Evolutionary conservation across 37 sponge, comb jelly and placozoan species (phyloP).

Genomic region (Chondrosia reniformis): DNA sequence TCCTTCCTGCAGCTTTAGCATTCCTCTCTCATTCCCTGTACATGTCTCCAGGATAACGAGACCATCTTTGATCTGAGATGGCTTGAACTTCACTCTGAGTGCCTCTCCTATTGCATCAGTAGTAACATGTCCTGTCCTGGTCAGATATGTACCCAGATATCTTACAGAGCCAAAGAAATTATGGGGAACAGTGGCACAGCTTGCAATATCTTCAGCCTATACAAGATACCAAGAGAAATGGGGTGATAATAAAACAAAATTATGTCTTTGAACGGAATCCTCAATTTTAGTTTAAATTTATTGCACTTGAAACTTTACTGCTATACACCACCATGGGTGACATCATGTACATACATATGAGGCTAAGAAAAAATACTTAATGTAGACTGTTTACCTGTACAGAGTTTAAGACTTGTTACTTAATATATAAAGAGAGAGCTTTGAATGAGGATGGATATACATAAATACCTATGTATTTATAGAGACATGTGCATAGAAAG

Average conservation of each 20-base stretch:
- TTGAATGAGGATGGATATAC: too few species aligned
- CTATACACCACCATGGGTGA: too few species aligned
- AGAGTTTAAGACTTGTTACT: too few species aligned
- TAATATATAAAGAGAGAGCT: too few species aligned
- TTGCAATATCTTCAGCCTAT: conserved; percentile 10
- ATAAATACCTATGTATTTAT: not conserved
- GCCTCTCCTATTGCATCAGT: conserved; percentile 3
- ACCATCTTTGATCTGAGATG: not conserved
- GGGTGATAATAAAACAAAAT: too few species aligned
- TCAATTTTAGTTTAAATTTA: too few species aligned
- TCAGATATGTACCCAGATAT: not conserved
- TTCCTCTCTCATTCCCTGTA: not conserved
- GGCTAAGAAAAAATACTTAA: not conserved
- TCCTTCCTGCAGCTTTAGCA: not conserved
- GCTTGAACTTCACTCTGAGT: not conserved
- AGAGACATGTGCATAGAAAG: not conserved
- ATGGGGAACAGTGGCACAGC: not conserved
- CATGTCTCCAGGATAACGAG: not conserved
- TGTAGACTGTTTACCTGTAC: not conserved
- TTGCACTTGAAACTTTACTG: too few species aligned
- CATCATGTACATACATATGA: too few species aligned
- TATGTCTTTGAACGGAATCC: too few species aligned
- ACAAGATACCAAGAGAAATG: not conserved
- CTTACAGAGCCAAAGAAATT: conserved; percentile 16
- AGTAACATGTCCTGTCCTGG: not conserved